Evolutionary conservation across 2,113 vertebrate species (phyloP), one percentile per base, ranked within the genome.

Genomic region (Pionites leucogaster): DNA sequence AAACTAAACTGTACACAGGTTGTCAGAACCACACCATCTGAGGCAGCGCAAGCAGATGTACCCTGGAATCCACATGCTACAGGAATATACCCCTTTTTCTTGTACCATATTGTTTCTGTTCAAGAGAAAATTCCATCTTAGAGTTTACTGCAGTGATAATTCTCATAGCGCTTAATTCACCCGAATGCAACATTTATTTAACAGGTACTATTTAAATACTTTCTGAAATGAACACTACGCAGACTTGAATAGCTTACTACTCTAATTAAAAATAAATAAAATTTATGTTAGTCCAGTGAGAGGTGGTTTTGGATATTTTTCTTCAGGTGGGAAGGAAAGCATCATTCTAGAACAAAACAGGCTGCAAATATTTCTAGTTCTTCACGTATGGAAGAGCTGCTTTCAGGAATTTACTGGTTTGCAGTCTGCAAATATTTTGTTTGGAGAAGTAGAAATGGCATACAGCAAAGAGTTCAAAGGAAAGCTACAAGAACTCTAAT

Each of bases 1-100:
- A 59, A 59, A n/a, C 47, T 49, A 29, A 50, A 35, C 15, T 0
- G 0, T 29, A 15, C 6, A 6, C 1, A 0, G 6, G 3, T 44
- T 85, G 29, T 18, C 47, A 80, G 67, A 71, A 64, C 15, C 69
- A 7, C 1, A 2, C 18, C 12, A 20, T n/a, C 31, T 53, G 49
- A 65, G 49, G 52, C 22, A 80, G 18, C 5, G 3, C 22, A 74
- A 67, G 53, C 3, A 80, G 10, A 71, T 19, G 18, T 35, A 55
- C 5, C 4, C 19, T 78, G 39, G 23, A 85, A 64, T 68, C 55
- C 44, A 29, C 23, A 64, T 0, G 0, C 27, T 55, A 19, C 10
- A n/a, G 20, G 24, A 77, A n/a, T 74, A 60, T 39, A 28, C 24
- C 9, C 10, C 4, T 64, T 27, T 28, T 68, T 67, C n/a, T 46